Conservation (phyloP, 1,140 invertebrate species). For the Acromyrmex heyeri region DNA sequence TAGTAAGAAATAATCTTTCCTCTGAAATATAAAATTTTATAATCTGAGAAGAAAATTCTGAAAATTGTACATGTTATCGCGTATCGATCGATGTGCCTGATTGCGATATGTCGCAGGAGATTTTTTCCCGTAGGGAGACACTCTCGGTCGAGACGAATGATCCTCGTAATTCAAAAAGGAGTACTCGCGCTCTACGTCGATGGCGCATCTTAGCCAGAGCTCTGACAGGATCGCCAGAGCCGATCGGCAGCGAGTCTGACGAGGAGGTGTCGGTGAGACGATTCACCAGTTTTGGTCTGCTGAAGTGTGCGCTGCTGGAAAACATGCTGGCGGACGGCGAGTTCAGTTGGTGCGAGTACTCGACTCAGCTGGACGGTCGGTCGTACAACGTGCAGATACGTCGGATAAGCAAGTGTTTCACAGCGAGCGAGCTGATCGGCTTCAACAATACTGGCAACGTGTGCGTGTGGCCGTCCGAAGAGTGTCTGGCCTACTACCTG, state of each 20-base stretch:
- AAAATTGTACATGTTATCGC: neutral
- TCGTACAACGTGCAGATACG: constrained; percentile 87
- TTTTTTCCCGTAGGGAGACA: neutral
- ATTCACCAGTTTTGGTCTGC: constrained; percentile 88
- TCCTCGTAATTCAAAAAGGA: constrained; percentile 38
- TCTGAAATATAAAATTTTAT: neutral
- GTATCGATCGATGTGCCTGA: constrained; percentile 4
- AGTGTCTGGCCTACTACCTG: constrained; percentile 92
- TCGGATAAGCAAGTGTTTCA: constrained; percentile 88
- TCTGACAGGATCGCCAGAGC: constrained; percentile 85
- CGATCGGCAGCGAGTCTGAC: constrained; percentile 82
- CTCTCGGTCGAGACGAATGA: neutral
- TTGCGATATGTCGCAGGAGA: constrained; percentile 57
- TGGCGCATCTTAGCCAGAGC: constrained; percentile 91
- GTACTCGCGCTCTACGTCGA: constrained; percentile 88
- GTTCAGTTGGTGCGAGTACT: constrained; percentile 87
- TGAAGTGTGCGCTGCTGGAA: constrained; percentile 81
- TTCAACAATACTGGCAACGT: constrained; percentile 97
- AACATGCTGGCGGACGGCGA: constrained; percentile 75
- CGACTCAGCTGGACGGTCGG: constrained; percentile 81
- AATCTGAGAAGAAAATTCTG: neutral
- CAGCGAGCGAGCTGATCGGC: constrained; percentile 91
- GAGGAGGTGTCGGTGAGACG: constrained; percentile 87
- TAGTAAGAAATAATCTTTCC: neutral
- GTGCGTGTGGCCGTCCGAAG: constrained; percentile 96